Base-by-base conservation (phyloP, 2,113 vertebrate species). In the Anarhynchus alexandrinus region DNA sequence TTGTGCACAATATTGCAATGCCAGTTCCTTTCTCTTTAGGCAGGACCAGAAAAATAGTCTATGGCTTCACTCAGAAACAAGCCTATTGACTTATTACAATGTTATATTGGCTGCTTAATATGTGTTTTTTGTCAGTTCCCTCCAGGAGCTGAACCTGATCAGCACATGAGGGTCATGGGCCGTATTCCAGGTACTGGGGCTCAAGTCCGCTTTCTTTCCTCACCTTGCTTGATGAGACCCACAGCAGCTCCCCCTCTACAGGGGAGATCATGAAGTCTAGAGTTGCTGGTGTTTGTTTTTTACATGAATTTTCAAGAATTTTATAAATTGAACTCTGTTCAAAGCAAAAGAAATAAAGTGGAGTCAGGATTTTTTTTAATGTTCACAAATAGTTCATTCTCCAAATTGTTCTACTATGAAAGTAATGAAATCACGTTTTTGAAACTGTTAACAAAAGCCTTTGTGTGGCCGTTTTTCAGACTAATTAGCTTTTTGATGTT, bases 1-100 rank as follows among this genome's bases (percentile, higher is more conserved):
- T 17, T 15, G 1, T 2, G 34, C 25, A 14, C 0, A 0, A 0
- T 36, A 29, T 19, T 57, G 6, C 36, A 69, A 54, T 13, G 1
- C 3, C 15, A 26, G 4, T 73, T 82, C 10, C 61, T 67, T 65
- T 42, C 30, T 49, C 15, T 85, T 90, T 9, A 45, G 27, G 19
- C 11, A 76, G 8, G 7, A 84, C 8, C 8, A 65, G 14, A 27
- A 91, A 91, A 80, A 36, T 7, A 25, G 6, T 36, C 23, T 12
- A 21, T 12, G 14, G 15, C 3, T 71, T 74, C 40, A 54, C 19
- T 34, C 30, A 57, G 29, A 45, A 70, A 22, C 18, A 83, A 81
- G 1, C 1, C 0, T 22, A 3, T 9, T 54, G 25, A 58, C 29
- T 45, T 34, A n/a, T 32, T 25, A 6, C 0, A 32, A 79, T 45